phyloP scores from a whole-genome alignment of 1,140 invertebrate genomes.

The Drosophila chauvacae region DNA sequence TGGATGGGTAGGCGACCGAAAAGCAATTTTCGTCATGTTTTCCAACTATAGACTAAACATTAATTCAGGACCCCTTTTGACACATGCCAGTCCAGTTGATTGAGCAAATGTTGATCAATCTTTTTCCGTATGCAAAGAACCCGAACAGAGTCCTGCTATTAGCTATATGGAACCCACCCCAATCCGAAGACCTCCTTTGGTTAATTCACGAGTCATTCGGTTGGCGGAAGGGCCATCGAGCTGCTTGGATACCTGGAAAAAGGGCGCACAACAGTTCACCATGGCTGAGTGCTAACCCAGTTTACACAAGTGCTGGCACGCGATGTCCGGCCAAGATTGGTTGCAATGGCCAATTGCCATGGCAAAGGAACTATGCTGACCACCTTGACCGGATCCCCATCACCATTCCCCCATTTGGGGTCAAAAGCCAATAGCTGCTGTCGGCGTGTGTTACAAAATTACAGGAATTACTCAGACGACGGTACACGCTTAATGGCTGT shows the following conservation, averaged over 20 bases:
- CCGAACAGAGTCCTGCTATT: not conserved
- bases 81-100: conserved; percentile 30
- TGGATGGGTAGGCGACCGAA: not conserved
- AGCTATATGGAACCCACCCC: conserved; percentile 1
- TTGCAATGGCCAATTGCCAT: conserved; percentile 44
- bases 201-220: not conserved
- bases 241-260: conserved; percentile 29
- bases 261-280: not conserved
- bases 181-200: not conserved
- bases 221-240: conserved; percentile 1
- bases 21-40: not conserved
- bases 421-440: conserved; percentile 33
- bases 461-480: not conserved
- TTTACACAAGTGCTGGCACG: conserved; percentile 62
- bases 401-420: conserved; percentile 2
- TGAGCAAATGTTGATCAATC: conserved; percentile 44
- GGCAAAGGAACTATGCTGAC: conserved; percentile 24
- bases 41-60: conserved; percentile 14
- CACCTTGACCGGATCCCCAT: conserved; percentile 24
- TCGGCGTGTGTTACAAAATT: conserved; percentile 5
- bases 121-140: conserved; percentile 16
- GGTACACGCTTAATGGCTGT: conserved; percentile 1
- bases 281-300: conserved; percentile 51
- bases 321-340: conserved; percentile 69
- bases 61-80: conserved; percentile 8